Percentiles rank a stretch among this genome's conserved stretches.
Evolutionary conservation across 2,113 vertebrate genomes (phyloP).

Genomic region (Lycocorax pyrrhopterus): DNA sequence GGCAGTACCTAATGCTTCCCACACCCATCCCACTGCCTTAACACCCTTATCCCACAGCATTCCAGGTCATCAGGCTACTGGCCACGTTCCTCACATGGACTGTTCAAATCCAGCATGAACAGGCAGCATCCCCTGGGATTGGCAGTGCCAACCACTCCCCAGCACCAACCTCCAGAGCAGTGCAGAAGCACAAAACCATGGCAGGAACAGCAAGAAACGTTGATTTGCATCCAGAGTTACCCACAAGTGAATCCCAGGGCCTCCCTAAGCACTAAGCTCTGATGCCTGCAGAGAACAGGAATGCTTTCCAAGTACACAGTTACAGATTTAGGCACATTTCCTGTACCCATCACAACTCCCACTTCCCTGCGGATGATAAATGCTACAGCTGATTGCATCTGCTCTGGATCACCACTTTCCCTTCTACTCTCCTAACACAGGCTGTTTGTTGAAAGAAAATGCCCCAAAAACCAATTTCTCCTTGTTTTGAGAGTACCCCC

Average conservation of each 20-base stretch:
- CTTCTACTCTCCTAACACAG: neutral
- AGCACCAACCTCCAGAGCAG: neutral
- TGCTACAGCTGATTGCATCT: neutral
- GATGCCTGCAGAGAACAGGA: neutral
- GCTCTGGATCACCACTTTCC: neutral
- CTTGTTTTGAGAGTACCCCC: neutral
- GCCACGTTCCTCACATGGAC: neutral
- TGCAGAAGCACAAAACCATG: neutral
- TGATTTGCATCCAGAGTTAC: neutral
- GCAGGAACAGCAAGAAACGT: neutral
- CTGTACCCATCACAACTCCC: constrained; percentile 4
- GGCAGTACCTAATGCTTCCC: neutral
- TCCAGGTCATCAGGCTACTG: neutral
- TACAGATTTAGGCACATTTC: neutral
- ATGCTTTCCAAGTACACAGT: neutral
- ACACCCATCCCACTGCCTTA: neutral
- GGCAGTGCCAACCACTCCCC: neutral
- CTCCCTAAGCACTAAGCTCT: neutral
- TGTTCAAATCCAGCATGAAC: neutral
- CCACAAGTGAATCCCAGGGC: neutral
- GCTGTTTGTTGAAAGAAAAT: neutral
- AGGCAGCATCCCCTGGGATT: neutral
- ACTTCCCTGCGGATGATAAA: neutral
- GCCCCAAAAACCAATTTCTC: neutral
- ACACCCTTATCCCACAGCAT: neutral